Base-by-base conservation (phyloP, 2,888 invertebrate species). In the Luperina nickerlii region DNA sequence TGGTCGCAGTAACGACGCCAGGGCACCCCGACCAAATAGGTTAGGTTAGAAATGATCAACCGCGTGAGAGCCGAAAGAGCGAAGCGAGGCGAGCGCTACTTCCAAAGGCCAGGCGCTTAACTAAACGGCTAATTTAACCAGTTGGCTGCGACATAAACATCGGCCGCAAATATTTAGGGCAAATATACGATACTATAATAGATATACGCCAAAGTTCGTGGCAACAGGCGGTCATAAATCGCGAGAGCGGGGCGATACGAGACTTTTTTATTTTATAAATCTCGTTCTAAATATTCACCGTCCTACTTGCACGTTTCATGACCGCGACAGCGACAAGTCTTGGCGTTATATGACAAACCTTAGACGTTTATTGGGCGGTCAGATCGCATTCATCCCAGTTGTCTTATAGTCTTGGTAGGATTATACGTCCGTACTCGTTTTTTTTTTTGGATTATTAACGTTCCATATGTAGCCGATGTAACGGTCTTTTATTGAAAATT, bases 371-470 rank as follows among this genome's bases (percentile, higher is more conserved):
- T 13, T n/a, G 6, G n/a, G n/a, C n/a, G 60, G 60, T 15, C 5
- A 65, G 65, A 38, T 38, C 5, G 65, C 65, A 32, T 11, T 65
- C 11, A 15, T 15, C 24, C 24, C 9, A 32, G 9, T 70, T 32
- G 24, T 32, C 32, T 71, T 20, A 32, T 65, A 24, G 24, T 65
- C 38, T 38, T n/a, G 11, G 38, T 71, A 71, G 62, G 63, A 71
- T 62, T 71, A 62, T 71, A 71, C 38, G 71, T 63, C 62, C 71
- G 4, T 62, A 11, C 18, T n/a, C n/a, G 20, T 32, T 54, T 54
- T 32, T 70, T 32, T 18, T 5, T 24, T 7, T 13, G 0, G 7
- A 20, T 69, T 24, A 51, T 32, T 5, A 11, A 38, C n/a, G 9
- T n/a, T 38, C 7, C 71, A 15, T 51, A 42, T 18, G 20, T 67